These are phyloP conservation scores for Holocentrus rufus DNA, from an alignment of 2,797 vertebrate species.

Conservation along the genomic window DNA sequence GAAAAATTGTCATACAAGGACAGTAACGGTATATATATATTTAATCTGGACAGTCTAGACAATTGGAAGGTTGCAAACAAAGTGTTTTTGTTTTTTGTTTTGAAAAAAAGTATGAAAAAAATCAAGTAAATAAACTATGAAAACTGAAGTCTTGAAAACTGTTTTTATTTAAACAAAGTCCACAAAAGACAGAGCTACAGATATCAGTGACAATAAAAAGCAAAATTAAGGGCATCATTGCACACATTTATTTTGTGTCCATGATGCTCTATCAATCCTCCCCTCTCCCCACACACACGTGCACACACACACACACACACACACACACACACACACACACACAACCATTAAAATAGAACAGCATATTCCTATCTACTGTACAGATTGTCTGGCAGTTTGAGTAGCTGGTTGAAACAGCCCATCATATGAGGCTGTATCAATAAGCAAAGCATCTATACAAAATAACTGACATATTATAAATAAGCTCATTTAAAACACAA, in stretches of 20 bases:
- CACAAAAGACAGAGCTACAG: conserved; percentile 30
- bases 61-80: too few relatives aligned
- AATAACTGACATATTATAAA: conserved; percentile 10
- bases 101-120: not conserved
- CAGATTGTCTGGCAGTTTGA: conserved; percentile 65
- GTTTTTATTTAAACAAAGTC: conserved; percentile 44
- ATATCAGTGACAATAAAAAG: conserved; percentile 19
- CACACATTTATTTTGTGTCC: conserved; percentile 3
- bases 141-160: not conserved
- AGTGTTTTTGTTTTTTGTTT: too few relatives aligned
- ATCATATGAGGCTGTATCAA: conserved; percentile 25
- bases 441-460: conserved; percentile 40
- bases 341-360: not conserved
- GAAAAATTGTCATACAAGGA: too few relatives aligned
- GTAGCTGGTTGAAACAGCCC: conserved; percentile 56
- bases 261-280: not conserved
- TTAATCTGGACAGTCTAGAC: too few relatives aligned
- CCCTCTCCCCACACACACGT: not conserved
- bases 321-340: not conserved
- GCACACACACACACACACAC: not conserved
- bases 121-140: not conserved
- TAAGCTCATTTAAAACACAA: conserved; percentile 30
- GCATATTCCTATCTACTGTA: conserved; percentile 39
- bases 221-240: not conserved
- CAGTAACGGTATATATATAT: too few relatives aligned